Conservation (phyloP, 2,797 vertebrate species). For the Aplochiton taeniatus region DNA sequence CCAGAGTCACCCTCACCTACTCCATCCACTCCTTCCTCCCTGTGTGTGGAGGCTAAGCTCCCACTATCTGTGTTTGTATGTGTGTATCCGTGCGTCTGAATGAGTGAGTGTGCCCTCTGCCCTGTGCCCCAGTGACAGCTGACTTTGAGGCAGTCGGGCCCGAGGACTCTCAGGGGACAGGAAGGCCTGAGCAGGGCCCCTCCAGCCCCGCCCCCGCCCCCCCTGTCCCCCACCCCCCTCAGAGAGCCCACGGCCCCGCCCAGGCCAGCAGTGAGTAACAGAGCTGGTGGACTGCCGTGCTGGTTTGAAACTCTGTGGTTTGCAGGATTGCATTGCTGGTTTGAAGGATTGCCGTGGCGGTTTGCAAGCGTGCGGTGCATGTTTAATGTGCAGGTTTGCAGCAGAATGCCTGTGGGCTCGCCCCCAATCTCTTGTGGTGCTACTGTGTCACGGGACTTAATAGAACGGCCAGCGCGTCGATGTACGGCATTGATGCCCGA, state of each 20-base stretch:
- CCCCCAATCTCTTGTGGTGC: too few species aligned
- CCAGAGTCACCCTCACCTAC: background rate
- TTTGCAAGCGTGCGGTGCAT: slow-evolving; percentile 68
- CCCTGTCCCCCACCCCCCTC: slow-evolving; percentile 60
- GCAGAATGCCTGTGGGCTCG: slow-evolving; percentile 11
- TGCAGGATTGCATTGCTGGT: slow-evolving; percentile 35
- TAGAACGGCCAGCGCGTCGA: too few species aligned
- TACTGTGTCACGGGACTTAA: too few species aligned
- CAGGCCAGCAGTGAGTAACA: slow-evolving; percentile 79
- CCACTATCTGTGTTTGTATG: slow-evolving; percentile 23
- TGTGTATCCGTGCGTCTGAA: slow-evolving; percentile 56
- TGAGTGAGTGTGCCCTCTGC: slow-evolving; percentile 66
- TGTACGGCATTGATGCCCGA: background rate
- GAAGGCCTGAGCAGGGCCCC: slow-evolving; percentile 65
- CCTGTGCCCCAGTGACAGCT: slow-evolving; percentile 73
- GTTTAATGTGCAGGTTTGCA: slow-evolving; percentile 63
- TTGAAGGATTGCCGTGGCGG: slow-evolving; percentile 67
- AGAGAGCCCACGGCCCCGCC: slow-evolving; percentile 66
- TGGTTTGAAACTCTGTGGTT: slow-evolving; percentile 43
- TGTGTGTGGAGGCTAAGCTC: slow-evolving; percentile 32
- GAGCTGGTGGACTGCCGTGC: slow-evolving; percentile 70
- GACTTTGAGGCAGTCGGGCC: slow-evolving; percentile 69
- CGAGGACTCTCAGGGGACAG: slow-evolving; percentile 68
- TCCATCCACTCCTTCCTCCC: too few species aligned
- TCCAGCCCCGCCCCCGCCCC: slow-evolving; percentile 59